Base-by-base conservation (phyloP, 2,113 vertebrate species). In the Terrapene triunguis region DNA sequence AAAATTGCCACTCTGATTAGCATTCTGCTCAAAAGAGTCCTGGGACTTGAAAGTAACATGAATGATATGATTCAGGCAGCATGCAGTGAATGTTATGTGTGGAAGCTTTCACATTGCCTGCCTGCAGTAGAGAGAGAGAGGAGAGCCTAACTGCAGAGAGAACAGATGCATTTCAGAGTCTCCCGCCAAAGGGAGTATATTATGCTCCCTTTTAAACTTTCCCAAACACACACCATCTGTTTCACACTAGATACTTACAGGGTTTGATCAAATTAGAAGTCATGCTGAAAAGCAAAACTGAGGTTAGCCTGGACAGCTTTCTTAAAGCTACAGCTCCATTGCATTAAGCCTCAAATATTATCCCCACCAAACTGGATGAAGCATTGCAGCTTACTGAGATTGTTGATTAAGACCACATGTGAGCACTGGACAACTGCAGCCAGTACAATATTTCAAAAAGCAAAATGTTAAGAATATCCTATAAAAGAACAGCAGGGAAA, bases 241-340 rank as follows among this genome's bases (percentile, higher is more conserved):
- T 97, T 97, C 94, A 32, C 95, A 95, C 94, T 95, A 97, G 95
- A 96, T 97, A 96, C 95, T 96, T 97, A 94, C 95, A 96, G 95
- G 96, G 97, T 96, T 96, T 97, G 97, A 97, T 97, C 96, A 97
- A 97, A 97, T 98, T 97, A 97, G 97, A 97, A 97, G 97, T 97
- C 94, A 96, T 97, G 94, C 97, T 96, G 95, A 93, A 98, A 97
- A 93, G 92, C 94, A 96, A 97, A 97, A 84, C 96, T 95, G 83
- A 97, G 96, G 95, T 97, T 97, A 96, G 94, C 92, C 80, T 72
- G 96, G 96, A 3, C 84, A 80, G 95, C 86, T 96, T 97, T 97
- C 94, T 97, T 97, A 97, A 97, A 97, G 97, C 91, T 96, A 29
- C 84, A 0, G 84, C 22, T 92, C 10, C 84, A 51, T 65, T 91